These are phyloP conservation scores for Phenganax marumi DNA, from an alignment of 92 coral and sea anemone genomes.

Conservation along the genomic window DNA sequence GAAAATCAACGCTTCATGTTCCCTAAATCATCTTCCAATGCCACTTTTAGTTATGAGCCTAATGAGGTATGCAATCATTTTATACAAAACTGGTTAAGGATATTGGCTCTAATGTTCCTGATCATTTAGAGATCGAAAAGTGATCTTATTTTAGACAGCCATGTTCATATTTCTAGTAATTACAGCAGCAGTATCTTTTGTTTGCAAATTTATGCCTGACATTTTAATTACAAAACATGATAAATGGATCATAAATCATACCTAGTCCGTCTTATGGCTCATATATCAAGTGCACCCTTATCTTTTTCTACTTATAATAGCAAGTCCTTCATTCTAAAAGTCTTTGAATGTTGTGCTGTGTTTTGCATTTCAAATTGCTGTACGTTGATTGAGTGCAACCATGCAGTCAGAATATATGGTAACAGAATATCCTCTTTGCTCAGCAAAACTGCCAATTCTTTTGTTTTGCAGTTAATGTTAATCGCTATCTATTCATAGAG, in stretches of 20 bases:
- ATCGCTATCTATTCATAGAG: too few relatives aligned
- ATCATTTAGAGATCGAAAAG: background rate
- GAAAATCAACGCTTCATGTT: too few relatives aligned
- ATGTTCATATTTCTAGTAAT: background rate
- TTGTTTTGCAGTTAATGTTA: too few relatives aligned
- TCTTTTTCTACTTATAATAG: background rate
- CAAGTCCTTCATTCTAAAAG: background rate
- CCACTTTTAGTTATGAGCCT: too few relatives aligned
- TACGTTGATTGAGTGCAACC: background rate
- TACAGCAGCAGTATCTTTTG: background rate
- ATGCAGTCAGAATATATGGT: too few relatives aligned
- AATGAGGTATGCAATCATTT: background rate
- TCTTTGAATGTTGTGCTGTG: background rate
- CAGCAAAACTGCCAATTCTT: too few relatives aligned
- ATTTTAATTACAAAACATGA: background rate
- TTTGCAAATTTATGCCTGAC: background rate
- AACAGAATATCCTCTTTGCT: too few relatives aligned
- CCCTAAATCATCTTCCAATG: too few relatives aligned
- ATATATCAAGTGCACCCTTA: background rate
- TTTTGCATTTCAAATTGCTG: background rate
- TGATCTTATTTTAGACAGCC: background rate
- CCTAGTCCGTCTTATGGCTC: background rate
- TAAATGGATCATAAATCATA: background rate
- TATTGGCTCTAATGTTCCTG: background rate
- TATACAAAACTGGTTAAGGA: background rate